Evolutionary conservation across 2,113 vertebrate species (phyloP), one percentile per base, ranked within the genome.

Genomic region (Morone saxatilis): DNA sequence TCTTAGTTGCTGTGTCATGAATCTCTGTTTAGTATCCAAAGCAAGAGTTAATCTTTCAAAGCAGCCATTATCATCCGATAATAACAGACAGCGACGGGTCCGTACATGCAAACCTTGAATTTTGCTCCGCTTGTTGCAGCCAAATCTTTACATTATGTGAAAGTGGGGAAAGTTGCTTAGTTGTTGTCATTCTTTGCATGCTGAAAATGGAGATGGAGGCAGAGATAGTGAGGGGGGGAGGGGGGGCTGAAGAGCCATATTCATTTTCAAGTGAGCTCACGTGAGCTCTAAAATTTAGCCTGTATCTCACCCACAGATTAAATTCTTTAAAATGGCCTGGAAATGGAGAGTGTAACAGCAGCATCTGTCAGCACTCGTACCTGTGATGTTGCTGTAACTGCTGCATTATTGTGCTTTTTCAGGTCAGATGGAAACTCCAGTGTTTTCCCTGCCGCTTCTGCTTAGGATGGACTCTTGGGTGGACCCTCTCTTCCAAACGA

Each of bases 381-480:
- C 1, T 41, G 53, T 31, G 25, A 38, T 0, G 3, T 50, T 25
- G 4, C 47, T 75, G 6, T 56, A 59, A 84, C 69, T 22, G 14
- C 48, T 47, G 16, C 17, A 2, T 50, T 19, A 65, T n/a, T 86
- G 50, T 72, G 79, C 56, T 85, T 84, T 31, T 86, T 43, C 94
- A 99, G 98, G 97, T 90, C 76, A 94, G 41, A 74, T 75, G 79
- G 97, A 99, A 71, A 98, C 94, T 19, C 97, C 97, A 0, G 96
- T 98, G 4, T 98, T 97, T 86, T 98, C 97, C 4, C 82, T 99
- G 86, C 97, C 97, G 4, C 88, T 96, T 7, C 94, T 99, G 14
- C 93, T 98, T 2, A 19, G 53, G 19, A 79, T 88, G 57, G 97
- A 99, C 88, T 88, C 93, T 0, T 91, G 91, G 68, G 84, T 91